Percentiles rank a stretch among this genome's conserved stretches.
Evolutionary conservation across 2,113 vertebrate genomes (phyloP).

Genomic region (Mormyrus iriodes): DNA sequence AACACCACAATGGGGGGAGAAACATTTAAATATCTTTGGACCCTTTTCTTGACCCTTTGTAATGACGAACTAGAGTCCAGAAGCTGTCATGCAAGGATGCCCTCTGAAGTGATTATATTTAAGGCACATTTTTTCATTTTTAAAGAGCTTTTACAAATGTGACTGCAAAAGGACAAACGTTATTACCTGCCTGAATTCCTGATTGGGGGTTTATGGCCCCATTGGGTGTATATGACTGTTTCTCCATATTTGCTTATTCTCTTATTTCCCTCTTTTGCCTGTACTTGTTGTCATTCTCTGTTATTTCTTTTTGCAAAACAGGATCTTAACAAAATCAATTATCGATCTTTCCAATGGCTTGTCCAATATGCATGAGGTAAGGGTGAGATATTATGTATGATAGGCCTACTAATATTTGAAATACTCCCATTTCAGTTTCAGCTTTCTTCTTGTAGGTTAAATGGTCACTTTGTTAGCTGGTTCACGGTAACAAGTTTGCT

Average conservation of each 20-base stretch:
- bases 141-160: background rate
- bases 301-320: background rate
- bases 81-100: background rate
- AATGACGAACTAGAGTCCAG: background rate
- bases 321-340: background rate
- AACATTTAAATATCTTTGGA: background rate
- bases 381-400: background rate
- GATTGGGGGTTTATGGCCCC: background rate
- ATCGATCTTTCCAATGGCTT: background rate
- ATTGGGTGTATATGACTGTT: background rate
- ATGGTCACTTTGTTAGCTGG: background rate
- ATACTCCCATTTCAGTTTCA: background rate
- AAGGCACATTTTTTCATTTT: background rate
- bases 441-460: background rate
- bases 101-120: background rate
- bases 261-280: background rate
- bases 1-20: background rate
- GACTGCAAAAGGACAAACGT: background rate
- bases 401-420: background rate
- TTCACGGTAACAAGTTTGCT: background rate
- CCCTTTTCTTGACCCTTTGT: background rate
- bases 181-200: background rate
- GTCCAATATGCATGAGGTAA: background rate
- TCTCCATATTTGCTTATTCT: background rate
- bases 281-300: background rate